These are phyloP conservation scores for Azemiops feae DNA, from an alignment of 2,113 vertebrate species.

Conservation along the genomic window DNA sequence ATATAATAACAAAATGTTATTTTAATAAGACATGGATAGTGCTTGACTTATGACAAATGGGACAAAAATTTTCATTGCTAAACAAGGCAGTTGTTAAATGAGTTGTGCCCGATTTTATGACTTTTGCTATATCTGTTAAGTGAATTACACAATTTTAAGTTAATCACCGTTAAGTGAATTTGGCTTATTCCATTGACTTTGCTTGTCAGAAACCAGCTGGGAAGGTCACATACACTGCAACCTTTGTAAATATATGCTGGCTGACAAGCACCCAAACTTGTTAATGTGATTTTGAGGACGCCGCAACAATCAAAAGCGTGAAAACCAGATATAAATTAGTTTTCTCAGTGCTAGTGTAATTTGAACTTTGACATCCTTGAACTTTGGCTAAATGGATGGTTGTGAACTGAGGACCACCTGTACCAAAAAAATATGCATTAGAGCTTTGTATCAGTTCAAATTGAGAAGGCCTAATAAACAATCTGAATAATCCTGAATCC, in stretches of 20 bases:
- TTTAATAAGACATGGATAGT: not conserved
- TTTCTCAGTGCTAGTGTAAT: not conserved
- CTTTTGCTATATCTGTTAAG: not conserved
- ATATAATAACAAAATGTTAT: not conserved
- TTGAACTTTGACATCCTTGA: not conserved
- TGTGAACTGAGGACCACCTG: not conserved
- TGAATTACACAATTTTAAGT: not conserved
- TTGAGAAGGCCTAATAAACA: not conserved
- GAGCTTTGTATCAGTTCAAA: not conserved
- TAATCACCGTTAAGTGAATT: not conserved
- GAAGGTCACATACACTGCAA: not conserved
- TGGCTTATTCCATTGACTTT: not conserved
- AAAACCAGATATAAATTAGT: not conserved
- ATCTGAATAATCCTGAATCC: not conserved
- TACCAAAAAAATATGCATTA: not conserved
- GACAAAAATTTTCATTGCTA: not conserved
- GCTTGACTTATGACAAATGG: not conserved
- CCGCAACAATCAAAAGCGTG: not conserved
- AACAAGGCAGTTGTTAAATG: not conserved
- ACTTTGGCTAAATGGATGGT: not conserved
- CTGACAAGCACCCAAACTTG: not conserved
- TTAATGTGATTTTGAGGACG: not conserved
- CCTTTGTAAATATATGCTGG: not conserved
- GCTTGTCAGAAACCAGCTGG: not conserved
- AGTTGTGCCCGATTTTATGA: not conserved